A percentile compares a stretch with the other conserved stretches of the same genome.
phyloP scores from a whole-genome alignment of 2,113 vertebrate genomes.

The Aplodontia rufa region DNA sequence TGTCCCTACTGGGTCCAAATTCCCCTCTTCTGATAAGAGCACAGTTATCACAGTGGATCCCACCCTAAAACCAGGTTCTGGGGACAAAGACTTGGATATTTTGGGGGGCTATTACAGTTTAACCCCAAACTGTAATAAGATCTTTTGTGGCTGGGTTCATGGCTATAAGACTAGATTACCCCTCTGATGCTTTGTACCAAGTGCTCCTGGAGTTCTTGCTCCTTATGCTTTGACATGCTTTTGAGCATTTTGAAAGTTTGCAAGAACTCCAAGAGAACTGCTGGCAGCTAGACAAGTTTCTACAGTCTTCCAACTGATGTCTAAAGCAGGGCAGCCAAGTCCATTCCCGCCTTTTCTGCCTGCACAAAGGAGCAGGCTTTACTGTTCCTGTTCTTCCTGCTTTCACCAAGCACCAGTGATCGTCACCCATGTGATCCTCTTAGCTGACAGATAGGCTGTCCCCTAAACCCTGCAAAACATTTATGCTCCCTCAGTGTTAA shows the following conservation, averaged over 20 bases:
- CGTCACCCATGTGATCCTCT: no score
- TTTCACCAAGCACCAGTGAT: background rate
- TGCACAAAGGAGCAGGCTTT: background rate
- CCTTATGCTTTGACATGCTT: background rate
- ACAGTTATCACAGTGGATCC: background rate
- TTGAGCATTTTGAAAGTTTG: background rate
- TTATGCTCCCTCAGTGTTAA: background rate
- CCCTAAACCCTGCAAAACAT: background rate
- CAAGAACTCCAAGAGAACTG: background rate
- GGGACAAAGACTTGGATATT: fast-evolving
- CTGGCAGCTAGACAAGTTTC: background rate
- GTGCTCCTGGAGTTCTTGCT: background rate
- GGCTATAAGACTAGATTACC: background rate
- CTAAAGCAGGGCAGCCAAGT: fast-evolving
- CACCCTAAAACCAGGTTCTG: background rate
- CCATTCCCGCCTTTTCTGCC: fast-evolving
- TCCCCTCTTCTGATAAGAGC: background rate
- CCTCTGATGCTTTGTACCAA: background rate
- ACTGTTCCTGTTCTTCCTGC: no score
- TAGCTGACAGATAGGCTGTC: background rate
- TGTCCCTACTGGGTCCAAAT: fast-evolving
- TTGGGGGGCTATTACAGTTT: background rate
- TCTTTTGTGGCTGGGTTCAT: background rate
- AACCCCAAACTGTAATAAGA: background rate
- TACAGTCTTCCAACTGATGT: fast-evolving